These are phyloP conservation scores for Chromis chromis DNA, from an alignment of 2,797 vertebrate species.

Conservation along the genomic window DNA sequence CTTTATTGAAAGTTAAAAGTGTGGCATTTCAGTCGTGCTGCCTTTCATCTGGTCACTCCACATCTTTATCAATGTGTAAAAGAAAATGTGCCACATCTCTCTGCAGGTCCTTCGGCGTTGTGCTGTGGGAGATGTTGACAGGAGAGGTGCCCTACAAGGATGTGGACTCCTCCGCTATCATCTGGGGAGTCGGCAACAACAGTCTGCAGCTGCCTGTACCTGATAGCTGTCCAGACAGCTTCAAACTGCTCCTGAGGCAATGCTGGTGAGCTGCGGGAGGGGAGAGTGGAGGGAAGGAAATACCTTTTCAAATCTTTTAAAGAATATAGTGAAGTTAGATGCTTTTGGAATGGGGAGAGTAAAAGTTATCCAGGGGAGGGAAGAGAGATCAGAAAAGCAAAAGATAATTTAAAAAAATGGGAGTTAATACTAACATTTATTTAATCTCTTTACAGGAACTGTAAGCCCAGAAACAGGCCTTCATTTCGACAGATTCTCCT, in stretches of 20 bases:
- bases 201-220: slow-evolving; percentile 96
- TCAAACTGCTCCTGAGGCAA: slow-evolving; percentile 95
- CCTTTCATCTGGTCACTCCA: slow-evolving; percentile 28
- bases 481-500: slow-evolving; percentile 96
- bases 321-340: not conserved
- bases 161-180: slow-evolving; percentile 97
- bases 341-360: slow-evolving; percentile 5
- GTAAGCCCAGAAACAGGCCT: slow-evolving; percentile 94
- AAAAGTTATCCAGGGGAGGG: not conserved
- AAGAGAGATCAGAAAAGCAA: not conserved
- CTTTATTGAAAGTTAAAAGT: slow-evolving; percentile 16
- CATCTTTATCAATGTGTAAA: slow-evolving; percentile 16
- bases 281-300: not conserved
- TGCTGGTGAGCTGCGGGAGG: slow-evolving; percentile 89
- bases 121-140: slow-evolving; percentile 96
- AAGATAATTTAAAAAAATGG: not conserved
- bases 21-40: slow-evolving; percentile 22
- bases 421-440: slow-evolving; percentile 14
- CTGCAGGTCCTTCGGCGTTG: slow-evolving; percentile 95
- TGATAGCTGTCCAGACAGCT: slow-evolving; percentile 95
- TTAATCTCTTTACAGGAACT: slow-evolving; percentile 86
- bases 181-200: slow-evolving; percentile 98
- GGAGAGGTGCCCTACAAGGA: slow-evolving; percentile 98
- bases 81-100: slow-evolving; percentile 18
- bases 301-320: not conserved